These are phyloP conservation scores for Sminthopsis crassicaudata DNA, from an alignment of 2,113 vertebrate genomes.

Conservation along the genomic window DNA sequence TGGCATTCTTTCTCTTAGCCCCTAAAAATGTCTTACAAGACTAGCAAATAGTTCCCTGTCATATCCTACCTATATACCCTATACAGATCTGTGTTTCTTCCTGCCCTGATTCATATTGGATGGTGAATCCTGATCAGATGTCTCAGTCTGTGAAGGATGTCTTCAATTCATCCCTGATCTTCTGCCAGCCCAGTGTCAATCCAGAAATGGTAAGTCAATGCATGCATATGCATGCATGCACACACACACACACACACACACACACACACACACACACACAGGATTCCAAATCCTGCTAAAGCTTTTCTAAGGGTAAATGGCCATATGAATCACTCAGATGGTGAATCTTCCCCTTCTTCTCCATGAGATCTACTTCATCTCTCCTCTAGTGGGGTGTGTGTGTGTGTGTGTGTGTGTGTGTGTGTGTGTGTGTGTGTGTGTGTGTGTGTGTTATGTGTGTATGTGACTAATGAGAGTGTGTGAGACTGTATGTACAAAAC, in stretches of 20 bases:
- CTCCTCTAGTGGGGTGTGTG: neutral
- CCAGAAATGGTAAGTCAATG: slow-evolving; percentile 64
- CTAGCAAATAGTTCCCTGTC: neutral
- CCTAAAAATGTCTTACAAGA: neutral
- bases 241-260: neutral
- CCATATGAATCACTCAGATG: neutral
- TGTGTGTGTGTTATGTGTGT: neutral
- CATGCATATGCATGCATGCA: neutral
- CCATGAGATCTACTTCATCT: neutral
- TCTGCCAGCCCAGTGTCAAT: slow-evolving; percentile 85
- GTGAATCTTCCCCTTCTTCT: neutral
- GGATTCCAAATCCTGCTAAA: neutral
- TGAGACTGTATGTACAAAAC: neutral
- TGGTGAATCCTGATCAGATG: accelerated
- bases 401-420: neutral
- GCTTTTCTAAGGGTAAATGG: neutral
- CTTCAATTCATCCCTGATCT: slow-evolving; percentile 56
- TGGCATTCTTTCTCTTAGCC: neutral
- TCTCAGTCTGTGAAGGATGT: slow-evolving; percentile 27
- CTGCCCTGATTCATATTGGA: slow-evolving; percentile 80
- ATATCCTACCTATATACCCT: neutral
- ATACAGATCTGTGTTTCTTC: slow-evolving; percentile 87
- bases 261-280: neutral
- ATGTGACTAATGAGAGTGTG: too few relatives aligned
- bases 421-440: neutral